Base-by-base conservation (phyloP, 2,113 vertebrate species). In the Epinephelus fuscoguttatus region DNA sequence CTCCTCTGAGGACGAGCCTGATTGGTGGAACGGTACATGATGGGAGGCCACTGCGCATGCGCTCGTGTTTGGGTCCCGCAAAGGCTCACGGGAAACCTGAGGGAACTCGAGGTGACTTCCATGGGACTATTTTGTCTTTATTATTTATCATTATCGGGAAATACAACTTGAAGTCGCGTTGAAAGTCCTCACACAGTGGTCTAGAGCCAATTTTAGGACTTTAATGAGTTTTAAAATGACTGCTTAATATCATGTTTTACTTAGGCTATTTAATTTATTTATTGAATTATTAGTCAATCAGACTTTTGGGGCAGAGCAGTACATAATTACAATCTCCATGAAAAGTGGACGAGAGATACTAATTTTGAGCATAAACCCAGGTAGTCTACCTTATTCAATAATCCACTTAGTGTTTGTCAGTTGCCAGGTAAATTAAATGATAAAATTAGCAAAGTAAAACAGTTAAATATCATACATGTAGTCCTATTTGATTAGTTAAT, bases 11-110 rank as follows among this genome's bases (percentile, higher is more conserved):
- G 60, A 71, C 60, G 52, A 68, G 69, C 85, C 90, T 66, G 92
- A 95, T 95, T 95, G 95, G 95, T 71, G 56, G 78, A 75, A 27
- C 18, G n/a, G 2, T 1, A 7, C 4, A 1, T 77, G 78, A 93
- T 59, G 0, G 1, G 4, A 45, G 33, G 7, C 15, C 3, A 45
- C 6, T n/a, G 82, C 89, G 91, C 93, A 47, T 93, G 95, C 87
- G 92, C 71, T 18, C 0, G 5, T 0, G 1, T 40, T 55, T 19
- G 1, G 1, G 19, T 45, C 45, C 19, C 63, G 90, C 88, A 90
- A 88, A 80, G 93, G 19, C 80, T 91, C 45, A 80, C 21, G 93
- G 93, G 93, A 87, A 78, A 78, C 10, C 18, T 37, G 12, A 47
- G 53, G 52, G 81, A 70, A 73, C 4, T 63, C 74, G 50, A 45